Conservation (phyloP, 2,797 vertebrate species). For the Thamnophis elegans region DNA sequence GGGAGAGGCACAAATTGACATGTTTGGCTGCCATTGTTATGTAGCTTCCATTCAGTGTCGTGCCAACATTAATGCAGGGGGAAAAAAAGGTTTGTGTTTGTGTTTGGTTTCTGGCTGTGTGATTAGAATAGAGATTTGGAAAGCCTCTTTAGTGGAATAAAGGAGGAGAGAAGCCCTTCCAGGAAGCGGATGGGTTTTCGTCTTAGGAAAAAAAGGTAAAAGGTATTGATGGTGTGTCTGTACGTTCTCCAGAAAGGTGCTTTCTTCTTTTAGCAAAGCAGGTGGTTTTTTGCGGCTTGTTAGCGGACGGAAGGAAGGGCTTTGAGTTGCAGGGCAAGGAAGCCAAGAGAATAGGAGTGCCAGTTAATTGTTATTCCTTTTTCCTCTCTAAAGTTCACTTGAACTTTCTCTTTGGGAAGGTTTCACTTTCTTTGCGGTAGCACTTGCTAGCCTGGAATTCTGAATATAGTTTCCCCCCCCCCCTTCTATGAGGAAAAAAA, state of each 20-base stretch:
- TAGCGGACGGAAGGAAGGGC: background rate
- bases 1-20: constrained; percentile 52
- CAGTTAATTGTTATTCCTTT: background rate
- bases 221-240: constrained; percentile 1
- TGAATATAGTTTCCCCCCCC: background rate
- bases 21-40: constrained; percentile 65
- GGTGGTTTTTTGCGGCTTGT: background rate
- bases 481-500: background rate
- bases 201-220: constrained; percentile 8
- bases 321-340: rapidly evolving
- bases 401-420: constrained; percentile 55
- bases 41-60: constrained; percentile 44
- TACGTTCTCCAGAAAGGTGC: background rate
- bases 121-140: constrained; percentile 42
- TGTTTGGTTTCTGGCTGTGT: constrained; percentile 46
- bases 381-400: constrained; percentile 53
- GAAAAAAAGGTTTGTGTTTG: constrained; percentile 64
- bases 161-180: background rate
- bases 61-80: constrained; percentile 39
- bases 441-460: background rate
- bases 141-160: constrained; percentile 2
- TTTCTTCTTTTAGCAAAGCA: background rate
- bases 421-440: constrained; percentile 55
- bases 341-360: background rate
- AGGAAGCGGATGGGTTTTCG: constrained; percentile 27